Conservation (phyloP, 2,888 invertebrate genomes). For the Liposcelis brunnea region DNA sequence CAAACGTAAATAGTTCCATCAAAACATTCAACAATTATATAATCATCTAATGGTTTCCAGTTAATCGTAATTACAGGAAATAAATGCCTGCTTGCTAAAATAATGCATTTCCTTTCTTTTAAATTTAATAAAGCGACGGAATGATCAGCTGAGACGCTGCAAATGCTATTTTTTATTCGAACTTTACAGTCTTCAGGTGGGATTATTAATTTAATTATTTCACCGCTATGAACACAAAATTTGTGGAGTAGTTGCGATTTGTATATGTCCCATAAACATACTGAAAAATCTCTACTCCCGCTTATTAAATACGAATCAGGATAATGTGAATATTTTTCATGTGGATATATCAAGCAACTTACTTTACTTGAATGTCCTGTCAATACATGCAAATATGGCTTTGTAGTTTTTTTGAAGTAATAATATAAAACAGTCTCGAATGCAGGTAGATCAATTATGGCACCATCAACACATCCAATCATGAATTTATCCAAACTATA, state of each 20-base stretch:
- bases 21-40: constrained; percentile 3
- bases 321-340: background rate
- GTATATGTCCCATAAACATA: background rate
- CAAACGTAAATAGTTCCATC: constrained; percentile 4
- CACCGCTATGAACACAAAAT: constrained; percentile 4
- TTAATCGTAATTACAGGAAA: background rate
- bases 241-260: background rate
- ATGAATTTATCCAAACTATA: no score
- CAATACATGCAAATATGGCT: background rate
- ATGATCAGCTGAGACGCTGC: constrained; percentile 5
- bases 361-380: background rate
- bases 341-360: background rate
- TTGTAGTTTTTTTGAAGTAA: background rate
- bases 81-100: background rate
- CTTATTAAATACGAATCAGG: background rate
- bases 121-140: constrained; percentile 1
- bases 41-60: constrained; percentile 7
- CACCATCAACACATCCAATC: no score
- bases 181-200: background rate
- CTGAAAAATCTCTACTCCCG: background rate
- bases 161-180: background rate
- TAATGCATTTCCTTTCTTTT: background rate
- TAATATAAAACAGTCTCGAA: no score
- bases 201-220: background rate
- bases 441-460: no score